Conservation (phyloP, 2,113 vertebrate genomes). For the zebrafish (Danio rerio) region GRCz12tu NC_133192.1:39894001-39894500, state of each 20-base stretch:
- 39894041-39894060: background rate
- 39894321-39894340: constrained; percentile 38
- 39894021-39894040: background rate
- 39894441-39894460: no score
- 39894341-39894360: background rate
- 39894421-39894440: background rate
- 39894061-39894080: constrained; percentile 53
- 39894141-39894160: constrained; percentile 46
- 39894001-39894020: constrained; percentile 8
- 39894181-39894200: background rate
- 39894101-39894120: constrained; percentile 76
- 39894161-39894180: constrained; percentile 32
- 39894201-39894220: background rate
- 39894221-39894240: background rate
- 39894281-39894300: constrained; percentile 3
- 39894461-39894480: no score
- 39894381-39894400: no score
- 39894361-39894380: background rate
- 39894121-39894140: constrained; percentile 74
- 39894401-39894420: no score
- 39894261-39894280: constrained; percentile 14
- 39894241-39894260: background rate
- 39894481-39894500: no score
- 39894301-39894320: constrained; percentile 25
- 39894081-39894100: constrained; percentile 77